Base-by-base conservation (phyloP, 2,797 vertebrate genomes). In the Corythornis leucogaster region DNA sequence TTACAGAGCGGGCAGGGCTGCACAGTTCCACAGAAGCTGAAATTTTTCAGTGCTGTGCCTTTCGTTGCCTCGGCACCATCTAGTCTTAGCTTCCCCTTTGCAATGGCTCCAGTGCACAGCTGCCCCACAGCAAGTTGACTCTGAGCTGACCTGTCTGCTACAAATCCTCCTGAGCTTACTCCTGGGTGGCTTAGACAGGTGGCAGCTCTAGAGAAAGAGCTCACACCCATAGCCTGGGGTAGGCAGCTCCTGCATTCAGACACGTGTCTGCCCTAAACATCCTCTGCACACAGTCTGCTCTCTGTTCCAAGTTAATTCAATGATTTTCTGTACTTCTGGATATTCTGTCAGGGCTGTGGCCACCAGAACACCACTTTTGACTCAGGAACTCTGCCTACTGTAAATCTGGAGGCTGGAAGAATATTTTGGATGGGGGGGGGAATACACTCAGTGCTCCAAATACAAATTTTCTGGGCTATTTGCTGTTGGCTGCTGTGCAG, bases 331-430 rank as follows among this genome's bases (percentile, higher is more conserved):
- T 51, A 4, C n/a, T 77, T 92, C 42, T 80, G 40, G 69, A 55
- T 19, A 38, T 45, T 70, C 13, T 55, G 12, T 51, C n/a, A 45
- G 28, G 40, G 21, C 45, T 75, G 2, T 25, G 61, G 22, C 42
- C 26, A 42, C 30, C 10, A 16, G 70, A 63, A 35, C 21, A 84
- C 7, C 1, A 11, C 16, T 31, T 92, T 28, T 80, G 40, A n/a
- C 17, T 66, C 0, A 0, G 21, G 26, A 62, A 14, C 24, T 76
- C 26, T 66, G 38, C 14, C 11, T 53, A 7, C 19, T 0, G 0
- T 69, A 31, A 51, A 51, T 12, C 18, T 66, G 35, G 28, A 62
- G 66, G 30, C 40, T 80, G 43, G 19, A 67, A 80, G 19, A 35
- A 48, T 80, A 28, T 63, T 83, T 35, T 62, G 28, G 30, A 3